Evolutionary conservation across 2,797 vertebrate species (phyloP).

Genomic region (Muscicapa striata): DNA sequence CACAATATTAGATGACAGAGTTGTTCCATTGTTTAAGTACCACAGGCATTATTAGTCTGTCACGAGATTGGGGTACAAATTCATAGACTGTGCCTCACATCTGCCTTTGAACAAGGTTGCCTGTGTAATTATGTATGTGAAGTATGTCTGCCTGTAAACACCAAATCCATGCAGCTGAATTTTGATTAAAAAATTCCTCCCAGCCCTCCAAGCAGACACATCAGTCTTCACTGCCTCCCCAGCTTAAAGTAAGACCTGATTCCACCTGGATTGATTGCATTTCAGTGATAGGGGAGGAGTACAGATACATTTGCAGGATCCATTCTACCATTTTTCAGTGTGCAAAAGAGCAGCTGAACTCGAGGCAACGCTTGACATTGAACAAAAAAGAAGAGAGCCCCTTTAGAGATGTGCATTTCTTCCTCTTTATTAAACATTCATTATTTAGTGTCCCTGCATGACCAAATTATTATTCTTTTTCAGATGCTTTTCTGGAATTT

Average conservation of each 20-base stretch:
- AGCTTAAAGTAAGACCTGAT: background rate
- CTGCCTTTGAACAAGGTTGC: constrained; percentile 50
- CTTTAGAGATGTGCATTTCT: background rate
- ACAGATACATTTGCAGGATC: background rate
- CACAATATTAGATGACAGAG: constrained; percentile 51
- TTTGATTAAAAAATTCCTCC: constrained; percentile 38
- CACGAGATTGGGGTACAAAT: background rate
- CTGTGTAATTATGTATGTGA: constrained; percentile 3
- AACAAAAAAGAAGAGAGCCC: background rate
- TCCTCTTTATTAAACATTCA: background rate
- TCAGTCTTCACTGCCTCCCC: background rate
- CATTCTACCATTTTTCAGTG: background rate
- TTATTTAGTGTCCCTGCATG: background rate
- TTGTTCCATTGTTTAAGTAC: constrained; percentile 54
- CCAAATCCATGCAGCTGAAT: background rate
- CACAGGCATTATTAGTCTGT: background rate
- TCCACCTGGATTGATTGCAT: background rate
- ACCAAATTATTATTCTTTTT: background rate
- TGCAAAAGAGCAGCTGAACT: background rate
- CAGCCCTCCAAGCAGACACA: constrained; percentile 7
- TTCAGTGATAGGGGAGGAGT: background rate
- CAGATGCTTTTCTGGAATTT: background rate
- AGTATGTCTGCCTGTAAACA: constrained; percentile 14
- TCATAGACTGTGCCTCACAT: background rate
- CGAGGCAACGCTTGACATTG: background rate